Percentiles rank a stretch among this genome's conserved stretches.
These are phyloP conservation scores for Garra rufa DNA, from an alignment of 2,113 vertebrate genomes.

Conservation along the genomic window DNA sequence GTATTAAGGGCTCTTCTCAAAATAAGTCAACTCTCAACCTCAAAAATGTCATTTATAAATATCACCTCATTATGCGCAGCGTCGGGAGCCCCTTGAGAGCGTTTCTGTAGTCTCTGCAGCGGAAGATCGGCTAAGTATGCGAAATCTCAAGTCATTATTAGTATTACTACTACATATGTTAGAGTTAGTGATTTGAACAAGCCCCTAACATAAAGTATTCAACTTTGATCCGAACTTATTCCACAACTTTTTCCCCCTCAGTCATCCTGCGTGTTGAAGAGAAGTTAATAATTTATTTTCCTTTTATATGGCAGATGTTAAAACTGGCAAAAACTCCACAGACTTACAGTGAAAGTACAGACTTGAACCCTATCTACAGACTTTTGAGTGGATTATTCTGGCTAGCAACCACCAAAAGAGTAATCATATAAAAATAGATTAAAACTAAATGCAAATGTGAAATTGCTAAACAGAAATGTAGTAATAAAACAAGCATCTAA, in stretches of 20 bases:
- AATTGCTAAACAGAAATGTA: background rate
- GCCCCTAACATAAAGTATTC: background rate
- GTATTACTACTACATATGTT: background rate
- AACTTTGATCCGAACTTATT: background rate
- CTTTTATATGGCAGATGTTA: background rate
- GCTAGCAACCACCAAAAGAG: background rate
- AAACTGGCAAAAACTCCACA: background rate
- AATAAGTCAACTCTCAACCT: slow-evolving; percentile 24
- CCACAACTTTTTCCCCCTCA: background rate
- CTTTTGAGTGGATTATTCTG: background rate
- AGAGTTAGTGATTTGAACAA: background rate
- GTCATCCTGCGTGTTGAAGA: background rate
- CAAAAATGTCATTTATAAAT: slow-evolving; percentile 41
- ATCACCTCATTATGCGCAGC: slow-evolving; percentile 10
- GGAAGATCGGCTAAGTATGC: background rate
- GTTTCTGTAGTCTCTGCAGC: background rate
- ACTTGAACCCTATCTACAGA: background rate
- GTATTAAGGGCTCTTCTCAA: slow-evolving; percentile 23
- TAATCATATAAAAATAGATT: background rate
- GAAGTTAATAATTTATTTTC: background rate
- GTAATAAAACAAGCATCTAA: background rate
- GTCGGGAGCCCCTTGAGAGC: background rate
- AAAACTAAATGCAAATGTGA: background rate
- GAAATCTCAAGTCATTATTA: background rate
- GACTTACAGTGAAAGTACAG: background rate